These are phyloP conservation scores for Seira ritae DNA, from an alignment of 2,888 invertebrate species.

Conservation along the genomic window DNA sequence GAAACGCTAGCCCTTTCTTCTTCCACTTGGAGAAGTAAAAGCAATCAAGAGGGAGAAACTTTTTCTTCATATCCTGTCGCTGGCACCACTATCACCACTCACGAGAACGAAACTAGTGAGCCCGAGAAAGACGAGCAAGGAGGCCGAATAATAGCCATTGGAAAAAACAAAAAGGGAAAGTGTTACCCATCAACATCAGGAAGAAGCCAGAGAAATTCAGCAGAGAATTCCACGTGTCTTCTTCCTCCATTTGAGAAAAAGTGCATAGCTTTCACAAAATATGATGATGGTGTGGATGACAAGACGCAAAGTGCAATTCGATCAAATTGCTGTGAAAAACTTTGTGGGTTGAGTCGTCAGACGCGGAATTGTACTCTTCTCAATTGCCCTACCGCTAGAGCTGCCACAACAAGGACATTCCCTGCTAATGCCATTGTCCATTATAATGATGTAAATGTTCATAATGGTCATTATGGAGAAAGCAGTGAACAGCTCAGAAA, in stretches of 20 bases:
- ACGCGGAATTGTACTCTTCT: not conserved
- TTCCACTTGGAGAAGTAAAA: not conserved
- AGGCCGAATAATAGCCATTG: conserved; percentile 17
- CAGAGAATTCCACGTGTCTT: conserved; percentile 15
- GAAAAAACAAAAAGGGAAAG: conserved; percentile 28
- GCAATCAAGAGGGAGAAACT: conserved; percentile 43
- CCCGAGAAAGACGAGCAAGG: conserved; percentile 12
- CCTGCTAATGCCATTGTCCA: not conserved
- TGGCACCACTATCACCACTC: conserved; percentile 3
- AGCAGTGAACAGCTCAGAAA: not conserved
- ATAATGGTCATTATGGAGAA: not conserved
- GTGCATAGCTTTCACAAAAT: not conserved
- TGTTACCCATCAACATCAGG: conserved; percentile 1
- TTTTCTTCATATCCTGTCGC: conserved; percentile 40
- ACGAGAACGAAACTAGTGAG: not conserved
- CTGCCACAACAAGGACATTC: not conserved
- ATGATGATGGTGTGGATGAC: not conserved
- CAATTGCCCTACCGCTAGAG: not conserved
- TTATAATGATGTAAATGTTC: conserved; percentile 10
- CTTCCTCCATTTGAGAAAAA: not conserved
- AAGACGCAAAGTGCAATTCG: not conserved
- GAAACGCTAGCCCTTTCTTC: conserved; percentile 1
- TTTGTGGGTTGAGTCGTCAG: not conserved
- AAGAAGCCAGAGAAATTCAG: conserved; percentile 18
- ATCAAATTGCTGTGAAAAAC: not conserved